Conservation (phyloP, 1,140 invertebrate genomes). For the Heliconius melpomene region DNA sequence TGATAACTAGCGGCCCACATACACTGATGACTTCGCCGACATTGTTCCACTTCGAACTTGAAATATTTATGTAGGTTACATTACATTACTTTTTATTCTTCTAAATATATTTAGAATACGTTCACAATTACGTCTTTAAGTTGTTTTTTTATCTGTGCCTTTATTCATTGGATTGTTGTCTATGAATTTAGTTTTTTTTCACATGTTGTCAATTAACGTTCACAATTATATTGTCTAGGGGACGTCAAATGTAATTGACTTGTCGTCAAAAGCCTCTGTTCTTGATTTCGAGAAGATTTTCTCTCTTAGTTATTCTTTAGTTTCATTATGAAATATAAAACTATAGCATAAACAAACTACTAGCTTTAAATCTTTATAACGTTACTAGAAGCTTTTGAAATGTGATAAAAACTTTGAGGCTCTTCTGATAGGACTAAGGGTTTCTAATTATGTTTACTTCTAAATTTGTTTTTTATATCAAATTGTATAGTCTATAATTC, state of each 20-base stretch:
- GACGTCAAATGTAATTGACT: background rate
- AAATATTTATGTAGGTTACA: background rate
- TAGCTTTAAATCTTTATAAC: background rate
- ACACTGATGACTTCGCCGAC: background rate
- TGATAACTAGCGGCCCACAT: conserved; percentile 10
- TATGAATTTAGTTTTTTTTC: background rate
- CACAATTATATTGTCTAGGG: background rate
- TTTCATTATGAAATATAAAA: background rate
- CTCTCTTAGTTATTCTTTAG: too few relatives aligned
- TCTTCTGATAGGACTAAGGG: background rate
- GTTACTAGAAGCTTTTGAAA: background rate
- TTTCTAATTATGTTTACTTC: background rate
- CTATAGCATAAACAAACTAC: background rate
- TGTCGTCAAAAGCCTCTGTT: background rate
- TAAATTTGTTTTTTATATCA: background rate
- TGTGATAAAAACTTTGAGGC: background rate
- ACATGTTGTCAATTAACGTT: background rate
- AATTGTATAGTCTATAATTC: background rate
- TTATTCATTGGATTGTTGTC: too few relatives aligned
- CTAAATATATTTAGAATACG: background rate
- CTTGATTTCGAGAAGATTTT: background rate
- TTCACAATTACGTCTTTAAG: background rate
- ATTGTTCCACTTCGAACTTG: conserved; percentile 6
- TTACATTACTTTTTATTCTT: background rate
- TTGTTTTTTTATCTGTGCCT: background rate